Evolutionary conservation across 2,797 vertebrate species (phyloP).

Genomic region (Rhinogobio ventralis): DNA sequence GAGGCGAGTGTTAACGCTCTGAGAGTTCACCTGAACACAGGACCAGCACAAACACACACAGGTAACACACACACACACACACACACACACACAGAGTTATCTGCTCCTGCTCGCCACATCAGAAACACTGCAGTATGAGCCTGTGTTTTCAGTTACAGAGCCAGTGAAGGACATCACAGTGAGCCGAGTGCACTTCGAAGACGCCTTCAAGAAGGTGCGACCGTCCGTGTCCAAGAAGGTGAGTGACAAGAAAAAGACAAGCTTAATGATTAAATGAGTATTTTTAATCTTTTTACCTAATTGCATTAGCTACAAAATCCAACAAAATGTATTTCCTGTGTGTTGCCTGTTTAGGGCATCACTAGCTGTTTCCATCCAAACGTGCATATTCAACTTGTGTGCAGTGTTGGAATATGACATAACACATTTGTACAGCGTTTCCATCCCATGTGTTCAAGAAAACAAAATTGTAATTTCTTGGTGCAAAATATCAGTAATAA

Average conservation of each 20-base stretch:
- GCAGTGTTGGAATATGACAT: no score
- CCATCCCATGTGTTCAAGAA: no score
- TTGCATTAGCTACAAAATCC: background rate
- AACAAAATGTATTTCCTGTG: background rate
- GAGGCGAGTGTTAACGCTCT: conserved; percentile 91
- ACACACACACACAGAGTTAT: background rate
- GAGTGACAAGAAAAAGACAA: conserved; percentile 49
- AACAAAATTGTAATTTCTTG: no score
- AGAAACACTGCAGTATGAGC: conserved; percentile 1
- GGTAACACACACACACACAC: conserved; percentile 67
- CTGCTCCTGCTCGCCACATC: background rate
- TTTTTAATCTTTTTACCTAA: no score
- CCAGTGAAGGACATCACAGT: conserved; percentile 78
- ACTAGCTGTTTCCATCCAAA: background rate
- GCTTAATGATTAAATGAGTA: no score
- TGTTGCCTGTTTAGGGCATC: background rate
- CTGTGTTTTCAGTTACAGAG: conserved; percentile 2
- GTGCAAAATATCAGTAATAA: no score
- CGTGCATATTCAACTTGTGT: no score
- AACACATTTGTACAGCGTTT: no score
- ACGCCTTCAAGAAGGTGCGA: conserved; percentile 89
- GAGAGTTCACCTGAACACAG: conserved; percentile 78
- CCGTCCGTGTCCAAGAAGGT: conserved; percentile 93
- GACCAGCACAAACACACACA: conserved; percentile 52
- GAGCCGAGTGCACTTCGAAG: conserved; percentile 85